phyloP scores from a whole-genome alignment of 2,888 invertebrate genomes.

The Cosmia trapezina region DNA sequence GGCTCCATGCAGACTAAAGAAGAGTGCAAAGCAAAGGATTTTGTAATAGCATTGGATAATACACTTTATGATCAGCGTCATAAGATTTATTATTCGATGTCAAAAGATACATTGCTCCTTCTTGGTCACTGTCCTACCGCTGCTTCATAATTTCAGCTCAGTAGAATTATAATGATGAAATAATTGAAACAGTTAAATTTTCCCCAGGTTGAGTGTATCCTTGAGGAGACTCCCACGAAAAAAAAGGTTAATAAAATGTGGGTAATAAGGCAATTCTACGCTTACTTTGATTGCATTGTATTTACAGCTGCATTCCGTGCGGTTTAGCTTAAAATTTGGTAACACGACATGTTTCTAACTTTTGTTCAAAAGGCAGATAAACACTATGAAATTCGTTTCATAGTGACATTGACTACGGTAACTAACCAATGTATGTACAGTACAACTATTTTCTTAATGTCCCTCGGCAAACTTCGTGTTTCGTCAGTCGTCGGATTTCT shows the following conservation, averaged over 20 bases:
- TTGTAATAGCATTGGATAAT: neutral
- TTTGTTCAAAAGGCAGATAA: conserved; percentile 5
- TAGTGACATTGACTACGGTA: neutral
- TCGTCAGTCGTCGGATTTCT: too few species aligned
- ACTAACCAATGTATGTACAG: neutral
- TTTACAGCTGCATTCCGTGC: conserved; percentile 16
- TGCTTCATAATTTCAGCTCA: neutral
- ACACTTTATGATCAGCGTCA: neutral
- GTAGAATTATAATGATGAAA: neutral
- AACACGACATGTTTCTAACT: conserved; percentile 41
- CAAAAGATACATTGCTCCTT: neutral
- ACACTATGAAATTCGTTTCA: neutral
- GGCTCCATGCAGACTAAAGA: too few species aligned
- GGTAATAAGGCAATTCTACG: conserved; percentile 37
- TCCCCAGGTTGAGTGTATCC: conserved; percentile 49
- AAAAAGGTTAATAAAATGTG: conserved; percentile 30
- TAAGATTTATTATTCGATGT: neutral
- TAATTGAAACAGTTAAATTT: conserved; percentile 17
- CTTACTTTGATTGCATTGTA: conserved; percentile 45
- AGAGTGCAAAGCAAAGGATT: too few species aligned
- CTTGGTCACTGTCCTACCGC: neutral
- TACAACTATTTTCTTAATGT: too few species aligned
- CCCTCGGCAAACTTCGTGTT: too few species aligned
- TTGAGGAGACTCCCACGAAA: conserved; percentile 43
- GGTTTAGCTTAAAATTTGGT: conserved; percentile 28